These are phyloP conservation scores for Meganola albula DNA, from an alignment of 2,888 invertebrate genomes.

Conservation along the genomic window DNA sequence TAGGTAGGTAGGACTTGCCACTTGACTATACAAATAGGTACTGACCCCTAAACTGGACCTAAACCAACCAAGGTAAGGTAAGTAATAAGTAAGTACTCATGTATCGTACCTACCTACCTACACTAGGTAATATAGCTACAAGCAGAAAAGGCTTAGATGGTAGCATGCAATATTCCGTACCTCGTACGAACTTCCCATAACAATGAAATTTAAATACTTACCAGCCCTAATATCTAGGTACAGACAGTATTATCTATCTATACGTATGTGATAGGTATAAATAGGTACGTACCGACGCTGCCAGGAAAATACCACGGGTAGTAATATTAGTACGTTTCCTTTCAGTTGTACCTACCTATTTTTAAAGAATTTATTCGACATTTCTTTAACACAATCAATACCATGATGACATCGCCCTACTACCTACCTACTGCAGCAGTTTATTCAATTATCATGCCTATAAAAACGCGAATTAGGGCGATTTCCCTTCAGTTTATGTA, in stretches of 20 bases:
- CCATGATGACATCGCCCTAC: conserved; percentile 23
- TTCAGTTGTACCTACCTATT: conserved; percentile 20
- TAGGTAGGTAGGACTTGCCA: too few species aligned
- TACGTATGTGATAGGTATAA: too few species aligned
- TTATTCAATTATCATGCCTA: conserved; percentile 32
- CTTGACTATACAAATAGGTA: too few species aligned
- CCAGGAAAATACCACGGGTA: too few species aligned
- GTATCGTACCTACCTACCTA: too few species aligned
- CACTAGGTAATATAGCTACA: too few species aligned
- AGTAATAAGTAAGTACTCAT: too few species aligned
- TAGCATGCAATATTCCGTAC: conserved; percentile 47
- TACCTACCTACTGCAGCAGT: conserved; percentile 27
- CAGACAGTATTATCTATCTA: too few species aligned
- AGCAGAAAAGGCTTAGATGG: conserved; percentile 22
- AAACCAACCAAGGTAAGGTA: too few species aligned
- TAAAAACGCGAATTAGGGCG: conserved; percentile 30
- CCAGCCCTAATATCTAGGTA: too few species aligned
- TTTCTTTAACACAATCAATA: background rate
- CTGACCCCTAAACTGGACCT: too few species aligned
- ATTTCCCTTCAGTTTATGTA: conserved; percentile 39
- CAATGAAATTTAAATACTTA: conserved; percentile 17
- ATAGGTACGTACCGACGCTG: too few species aligned
- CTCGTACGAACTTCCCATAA: conserved; percentile 51
- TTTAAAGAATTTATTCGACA: conserved; percentile 7
- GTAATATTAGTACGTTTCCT: conserved; percentile 19